Evolutionary conservation across 2,888 invertebrate species (phyloP), one percentile per base, ranked within the genome.

Genomic region (Elegia similella): DNA sequence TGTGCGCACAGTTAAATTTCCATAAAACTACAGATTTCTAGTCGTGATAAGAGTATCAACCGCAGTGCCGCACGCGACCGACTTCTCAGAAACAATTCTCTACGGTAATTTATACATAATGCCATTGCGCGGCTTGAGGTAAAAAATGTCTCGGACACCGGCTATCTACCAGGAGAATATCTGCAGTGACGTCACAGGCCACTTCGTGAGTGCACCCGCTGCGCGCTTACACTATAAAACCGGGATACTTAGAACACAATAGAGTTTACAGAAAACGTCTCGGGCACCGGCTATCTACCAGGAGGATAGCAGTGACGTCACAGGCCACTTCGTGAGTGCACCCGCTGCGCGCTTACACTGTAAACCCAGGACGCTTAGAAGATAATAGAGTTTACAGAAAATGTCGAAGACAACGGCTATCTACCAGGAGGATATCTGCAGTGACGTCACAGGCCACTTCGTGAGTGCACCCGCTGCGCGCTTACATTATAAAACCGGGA

Each of bases 181-280:
- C 13, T 42, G 6, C 23, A 16, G 53, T 54, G 53, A 43, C 53
- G 43, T 54, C 53, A 54, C 53, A 54, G 53, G 53, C 16, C 53
- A 10, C 29, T 15, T 43, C 53, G 53, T 54, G 53, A 54, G 16
- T 15, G 30, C 52, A 15, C 53, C 52, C 52, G 52, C 42, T 42
- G 53, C 12, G 53, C 44, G 16, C 53, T n/a, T 42, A 17, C 17
- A 12, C 34, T 32, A 32, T 15, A 32, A 5, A 12, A 3, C 2
- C 48, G 2, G 13, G 48, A 10, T 32, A 15, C 29, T 30, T 15
- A 13, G 30, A 32, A 13, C n/a, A 2, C 6, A 13, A 47, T 13
- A 7, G 47, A 44, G 17, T 44, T 17, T 44, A 16, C 17, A 7
- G 0, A 32, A 3, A n/a, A n/a, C n/a, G n/a, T n/a, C n/a, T n/a